Percentiles rank a stretch among this genome's conserved stretches.
phyloP scores from a whole-genome alignment of 1,140 invertebrate species.

The Drosophila varians region DNA sequence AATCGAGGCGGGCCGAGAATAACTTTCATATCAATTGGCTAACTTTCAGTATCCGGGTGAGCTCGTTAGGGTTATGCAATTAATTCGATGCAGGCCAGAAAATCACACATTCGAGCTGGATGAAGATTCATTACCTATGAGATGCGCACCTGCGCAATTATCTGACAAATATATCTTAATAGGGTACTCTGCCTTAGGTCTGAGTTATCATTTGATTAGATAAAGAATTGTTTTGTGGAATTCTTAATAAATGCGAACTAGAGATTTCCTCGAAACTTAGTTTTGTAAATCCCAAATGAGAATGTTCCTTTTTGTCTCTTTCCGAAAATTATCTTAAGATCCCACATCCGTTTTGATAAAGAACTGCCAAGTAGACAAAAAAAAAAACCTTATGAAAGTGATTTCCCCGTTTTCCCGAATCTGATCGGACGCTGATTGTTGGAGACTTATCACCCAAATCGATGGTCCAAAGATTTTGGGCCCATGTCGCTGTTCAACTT shows the following conservation, averaged over 20 bases:
- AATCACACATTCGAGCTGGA: too few relatives aligned
- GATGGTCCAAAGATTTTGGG: constrained; percentile 18
- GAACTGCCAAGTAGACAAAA: constrained; percentile 11
- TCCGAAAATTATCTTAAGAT: too few relatives aligned
- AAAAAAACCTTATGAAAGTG: constrained; percentile 32
- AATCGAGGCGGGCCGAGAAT: constrained; percentile 34
- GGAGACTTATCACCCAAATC: constrained; percentile 37
- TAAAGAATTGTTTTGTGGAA: constrained; percentile 13
- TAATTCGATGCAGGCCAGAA: background rate
- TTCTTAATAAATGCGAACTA: background rate
- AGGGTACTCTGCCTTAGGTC: background rate
- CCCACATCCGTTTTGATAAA: constrained; percentile 23
- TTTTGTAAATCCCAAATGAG: too few relatives aligned
- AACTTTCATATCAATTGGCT: constrained; percentile 29
- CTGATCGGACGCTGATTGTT: constrained; percentile 27
- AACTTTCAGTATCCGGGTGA: constrained; percentile 19
- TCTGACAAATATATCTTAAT: constrained; percentile 5
- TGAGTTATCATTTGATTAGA: constrained; percentile 33
- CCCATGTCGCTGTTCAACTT: constrained; percentile 46
- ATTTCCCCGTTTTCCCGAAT: constrained; percentile 13
- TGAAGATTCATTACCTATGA: background rate
- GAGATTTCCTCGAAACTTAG: background rate
- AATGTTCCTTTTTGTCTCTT: too few relatives aligned
- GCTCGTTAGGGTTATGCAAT: constrained; percentile 11
- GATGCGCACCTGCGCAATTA: constrained; percentile 8